Conservation (phyloP, 2,113 vertebrate genomes). For the Arothron firmamentum region DNA sequence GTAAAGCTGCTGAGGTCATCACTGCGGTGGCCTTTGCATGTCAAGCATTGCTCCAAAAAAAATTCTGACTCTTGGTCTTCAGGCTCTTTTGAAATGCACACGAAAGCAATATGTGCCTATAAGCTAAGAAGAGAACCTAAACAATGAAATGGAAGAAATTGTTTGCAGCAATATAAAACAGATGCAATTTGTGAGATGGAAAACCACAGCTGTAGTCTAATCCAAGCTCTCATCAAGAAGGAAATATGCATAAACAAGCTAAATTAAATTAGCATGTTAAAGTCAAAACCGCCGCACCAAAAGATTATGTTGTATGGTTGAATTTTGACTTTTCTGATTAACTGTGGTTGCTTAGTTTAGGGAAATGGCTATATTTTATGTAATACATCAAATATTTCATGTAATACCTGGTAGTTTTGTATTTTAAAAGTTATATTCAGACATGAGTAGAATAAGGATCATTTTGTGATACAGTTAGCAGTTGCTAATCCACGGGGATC, state of each 20-base stretch:
- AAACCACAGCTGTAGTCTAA: not conserved
- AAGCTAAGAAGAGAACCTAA: not conserved
- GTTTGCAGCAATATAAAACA: slow-evolving; percentile 1
- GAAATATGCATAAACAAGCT: slow-evolving; percentile 9
- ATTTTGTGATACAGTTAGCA: too few species aligned
- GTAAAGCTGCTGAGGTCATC: not conserved
- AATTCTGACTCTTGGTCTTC: not conserved
- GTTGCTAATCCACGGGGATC: too few species aligned
- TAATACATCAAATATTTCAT: not conserved
- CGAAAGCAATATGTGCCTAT: not conserved
- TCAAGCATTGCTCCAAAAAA: not conserved
- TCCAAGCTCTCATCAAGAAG: slow-evolving; percentile 23
- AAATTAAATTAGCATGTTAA: slow-evolving; percentile 1
- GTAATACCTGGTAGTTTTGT: too few species aligned
- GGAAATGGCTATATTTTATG: not conserved
- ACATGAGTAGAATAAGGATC: too few species aligned
- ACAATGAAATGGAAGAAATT: not conserved
- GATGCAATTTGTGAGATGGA: slow-evolving; percentile 3
- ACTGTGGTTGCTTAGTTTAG: slow-evolving; percentile 4
- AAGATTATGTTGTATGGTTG: not conserved
- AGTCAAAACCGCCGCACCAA: not conserved
- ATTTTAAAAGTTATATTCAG: too few species aligned
- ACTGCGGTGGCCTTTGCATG: not conserved
- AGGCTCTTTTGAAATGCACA: not conserved
- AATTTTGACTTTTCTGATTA: slow-evolving; percentile 21